Evolutionary conservation across 2,113 vertebrate species (phyloP).

Genomic region (Pavo muticus): DNA sequence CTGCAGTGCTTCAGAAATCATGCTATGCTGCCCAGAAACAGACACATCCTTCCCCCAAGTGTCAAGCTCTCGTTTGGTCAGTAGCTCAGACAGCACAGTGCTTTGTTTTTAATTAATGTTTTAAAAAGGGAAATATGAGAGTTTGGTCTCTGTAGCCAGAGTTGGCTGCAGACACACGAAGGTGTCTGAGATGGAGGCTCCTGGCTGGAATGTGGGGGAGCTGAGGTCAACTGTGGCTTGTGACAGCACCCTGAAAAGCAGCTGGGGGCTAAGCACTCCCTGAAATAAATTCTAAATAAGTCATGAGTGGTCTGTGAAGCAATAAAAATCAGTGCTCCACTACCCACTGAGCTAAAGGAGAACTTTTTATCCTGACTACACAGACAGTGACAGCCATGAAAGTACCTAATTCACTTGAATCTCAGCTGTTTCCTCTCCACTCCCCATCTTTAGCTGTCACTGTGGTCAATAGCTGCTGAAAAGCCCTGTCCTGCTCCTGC

Average conservation of each 20-base stretch:
- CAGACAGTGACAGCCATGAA: not conserved
- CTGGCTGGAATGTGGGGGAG: not conserved
- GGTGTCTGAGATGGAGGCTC: fast-evolving
- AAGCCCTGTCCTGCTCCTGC: not conserved
- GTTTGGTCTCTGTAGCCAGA: not conserved
- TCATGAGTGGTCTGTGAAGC: not conserved
- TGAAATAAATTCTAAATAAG: not conserved
- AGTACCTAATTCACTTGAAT: not conserved
- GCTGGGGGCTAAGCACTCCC: not conserved
- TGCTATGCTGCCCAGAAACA: not conserved
- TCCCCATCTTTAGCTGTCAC: conserved; percentile 25
- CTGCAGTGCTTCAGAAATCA: not conserved
- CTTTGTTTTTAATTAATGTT: not conserved
- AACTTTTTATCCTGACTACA: not conserved
- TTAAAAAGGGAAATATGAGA: not conserved
- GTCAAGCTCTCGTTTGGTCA: not conserved
- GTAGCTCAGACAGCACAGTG: not conserved
- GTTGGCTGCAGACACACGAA: not conserved
- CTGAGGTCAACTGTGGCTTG: not conserved
- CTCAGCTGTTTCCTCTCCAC: not conserved
- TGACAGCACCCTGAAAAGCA: not conserved
- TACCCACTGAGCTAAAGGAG: not conserved
- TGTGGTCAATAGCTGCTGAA: not conserved
- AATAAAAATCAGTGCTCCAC: not conserved
- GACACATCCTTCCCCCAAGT: not conserved